Conservation (phyloP, 2,888 invertebrate species). For the Dione juno region DNA sequence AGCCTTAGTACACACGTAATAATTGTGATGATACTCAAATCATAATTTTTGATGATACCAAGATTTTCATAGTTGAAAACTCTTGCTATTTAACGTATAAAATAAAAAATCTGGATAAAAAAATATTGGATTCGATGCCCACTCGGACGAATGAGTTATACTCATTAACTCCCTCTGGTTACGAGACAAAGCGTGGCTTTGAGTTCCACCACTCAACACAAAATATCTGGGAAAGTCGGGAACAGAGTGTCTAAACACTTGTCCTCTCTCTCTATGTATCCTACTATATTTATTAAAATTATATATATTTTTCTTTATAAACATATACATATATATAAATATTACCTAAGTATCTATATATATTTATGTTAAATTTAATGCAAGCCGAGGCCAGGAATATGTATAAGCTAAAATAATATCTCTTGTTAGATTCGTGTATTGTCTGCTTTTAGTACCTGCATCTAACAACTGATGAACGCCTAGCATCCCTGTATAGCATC, state of each 20-base stretch:
- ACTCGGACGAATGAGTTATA: background rate
- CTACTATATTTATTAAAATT: no score
- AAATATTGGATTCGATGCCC: background rate
- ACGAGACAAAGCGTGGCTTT: no score
- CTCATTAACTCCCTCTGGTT: background rate
- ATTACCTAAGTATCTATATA: background rate
- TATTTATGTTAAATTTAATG: background rate
- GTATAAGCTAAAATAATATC: slow-evolving; percentile 7
- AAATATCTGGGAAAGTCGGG: no score
- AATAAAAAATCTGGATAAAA: no score
- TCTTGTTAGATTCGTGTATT: slow-evolving; percentile 7
- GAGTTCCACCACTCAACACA: background rate
- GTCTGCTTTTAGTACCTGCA: slow-evolving; percentile 7
- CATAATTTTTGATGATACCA: no score
- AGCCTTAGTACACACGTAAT: no score
- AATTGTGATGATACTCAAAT: no score
- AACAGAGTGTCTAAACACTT: no score
- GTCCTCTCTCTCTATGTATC: no score
- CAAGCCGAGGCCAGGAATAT: background rate
- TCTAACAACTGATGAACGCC: slow-evolving; percentile 20
- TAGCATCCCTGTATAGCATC: slow-evolving; percentile 1
- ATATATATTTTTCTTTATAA: no score
- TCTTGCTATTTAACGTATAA: no score
- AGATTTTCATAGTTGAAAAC: no score
- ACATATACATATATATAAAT: background rate